Evolutionary conservation across 2,888 invertebrate species (phyloP).

Genomic region (Erynnis tages): DNA sequence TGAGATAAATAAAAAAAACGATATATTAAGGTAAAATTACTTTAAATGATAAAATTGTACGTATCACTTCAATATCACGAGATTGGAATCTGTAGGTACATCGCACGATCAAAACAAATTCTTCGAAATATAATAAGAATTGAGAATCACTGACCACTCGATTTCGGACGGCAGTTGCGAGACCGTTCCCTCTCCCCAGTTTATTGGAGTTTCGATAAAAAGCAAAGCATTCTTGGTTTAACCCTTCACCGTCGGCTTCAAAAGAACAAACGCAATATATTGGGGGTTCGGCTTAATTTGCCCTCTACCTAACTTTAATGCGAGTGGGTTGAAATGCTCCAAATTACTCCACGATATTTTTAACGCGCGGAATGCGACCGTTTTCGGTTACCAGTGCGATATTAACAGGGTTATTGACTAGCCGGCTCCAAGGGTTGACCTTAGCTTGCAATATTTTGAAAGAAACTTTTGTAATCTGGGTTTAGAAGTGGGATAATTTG

Average conservation of each 20-base stretch:
- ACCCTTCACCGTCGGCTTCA: conserved; percentile 79
- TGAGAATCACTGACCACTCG: conserved; percentile 28
- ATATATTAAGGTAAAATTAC: no score
- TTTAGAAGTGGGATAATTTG: no score
- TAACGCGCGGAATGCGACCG: conserved; percentile 73
- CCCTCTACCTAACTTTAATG: conserved; percentile 73
- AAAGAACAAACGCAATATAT: conserved; percentile 82
- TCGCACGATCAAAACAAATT: conserved; percentile 9
- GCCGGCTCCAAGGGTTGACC: neutral
- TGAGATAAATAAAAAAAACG: no score
- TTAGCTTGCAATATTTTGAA: conserved; percentile 1
- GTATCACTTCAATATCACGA: conserved; percentile 12
- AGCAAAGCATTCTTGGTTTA: conserved; percentile 82
- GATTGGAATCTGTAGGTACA: conserved; percentile 26
- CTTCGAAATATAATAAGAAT: conserved; percentile 19
- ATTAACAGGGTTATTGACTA: conserved; percentile 28
- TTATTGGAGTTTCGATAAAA: conserved; percentile 76
- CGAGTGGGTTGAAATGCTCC: conserved; percentile 73
- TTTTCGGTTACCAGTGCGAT: conserved; percentile 25
- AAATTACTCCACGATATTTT: conserved; percentile 80
- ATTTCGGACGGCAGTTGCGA: conserved; percentile 23
- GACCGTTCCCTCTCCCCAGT: conserved; percentile 45
- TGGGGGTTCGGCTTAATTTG: conserved; percentile 78
- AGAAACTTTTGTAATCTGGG: neutral
- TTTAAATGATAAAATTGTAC: neutral